Evolutionary conservation across 1,140 invertebrate genomes (phyloP).

Genomic region (Cotesia chilonis): DNA sequence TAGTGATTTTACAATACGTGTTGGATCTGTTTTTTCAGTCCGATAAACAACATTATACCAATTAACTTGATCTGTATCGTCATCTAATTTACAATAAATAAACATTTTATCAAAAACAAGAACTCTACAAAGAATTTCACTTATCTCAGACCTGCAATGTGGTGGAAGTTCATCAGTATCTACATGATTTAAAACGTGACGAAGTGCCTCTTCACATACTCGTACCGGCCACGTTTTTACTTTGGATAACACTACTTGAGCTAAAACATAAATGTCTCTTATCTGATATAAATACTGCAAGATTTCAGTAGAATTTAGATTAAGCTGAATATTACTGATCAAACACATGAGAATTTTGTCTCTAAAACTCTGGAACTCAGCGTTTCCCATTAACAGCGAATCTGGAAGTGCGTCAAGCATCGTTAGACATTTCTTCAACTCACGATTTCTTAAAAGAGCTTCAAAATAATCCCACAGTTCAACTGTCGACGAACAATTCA

Average conservation of each 20-base stretch:
- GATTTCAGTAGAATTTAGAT: constrained; percentile 30
- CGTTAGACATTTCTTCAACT: constrained; percentile 47
- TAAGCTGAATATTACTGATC: constrained; percentile 52
- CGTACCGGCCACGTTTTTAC: constrained; percentile 52
- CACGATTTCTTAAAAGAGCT: constrained; percentile 39
- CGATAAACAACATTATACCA: constrained; percentile 65
- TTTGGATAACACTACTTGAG: constrained; percentile 49
- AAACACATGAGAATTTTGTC: constrained; percentile 66
- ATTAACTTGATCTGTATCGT: constrained; percentile 45
- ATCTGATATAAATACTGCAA: constrained; percentile 55
- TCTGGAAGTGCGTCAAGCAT: constrained; percentile 51
- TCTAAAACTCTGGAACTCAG: constrained; percentile 57
- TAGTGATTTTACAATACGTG: constrained; percentile 50
- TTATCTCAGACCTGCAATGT: constrained; percentile 56
- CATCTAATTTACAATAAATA: constrained; percentile 51
- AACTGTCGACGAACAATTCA: constrained; percentile 52
- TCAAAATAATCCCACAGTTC: constrained; percentile 53
- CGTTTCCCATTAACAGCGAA: constrained; percentile 44
- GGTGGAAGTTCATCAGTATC: constrained; percentile 55
- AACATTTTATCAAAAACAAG: constrained; percentile 64
- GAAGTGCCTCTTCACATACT: constrained; percentile 51
- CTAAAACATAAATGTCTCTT: constrained; percentile 50
- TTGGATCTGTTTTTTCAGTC: constrained; percentile 54
- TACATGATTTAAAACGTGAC: constrained; percentile 47
- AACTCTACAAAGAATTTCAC: constrained; percentile 55